Base-by-base conservation (phyloP, 2,113 vertebrate genomes). In the human (Homo sapiens) region DNA sequence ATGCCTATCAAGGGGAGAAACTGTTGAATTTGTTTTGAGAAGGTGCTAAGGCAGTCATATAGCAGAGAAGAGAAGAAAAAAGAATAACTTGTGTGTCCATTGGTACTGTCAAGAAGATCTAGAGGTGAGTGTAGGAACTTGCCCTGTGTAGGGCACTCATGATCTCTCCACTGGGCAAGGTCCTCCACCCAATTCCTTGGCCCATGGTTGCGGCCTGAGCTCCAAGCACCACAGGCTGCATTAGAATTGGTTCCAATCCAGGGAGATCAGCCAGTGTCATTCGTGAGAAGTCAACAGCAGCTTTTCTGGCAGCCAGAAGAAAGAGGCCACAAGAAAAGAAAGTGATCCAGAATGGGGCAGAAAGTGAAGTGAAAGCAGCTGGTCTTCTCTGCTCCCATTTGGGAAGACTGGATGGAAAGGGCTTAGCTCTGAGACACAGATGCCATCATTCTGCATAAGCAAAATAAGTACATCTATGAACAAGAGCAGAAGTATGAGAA, bases 311-410 rank as follows among this genome's bases (percentile, higher is more conserved):
- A 84, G 30, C 50, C 59, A n/a, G 66, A 84, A 91, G 68, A 82
- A 80, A 92, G 40, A 38, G 25, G 43, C 17, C 66, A 64, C 38
- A 92, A 93, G 96, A 27, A 96, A 59, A 91, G 55, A 81, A 97
- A 96, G 9, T 59, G 80, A 95, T 64, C 52, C 66, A 82, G 64
- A 79, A 61, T 4, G 80, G 12, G 89, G 64, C 22, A 85, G 59
- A 93, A 96, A 97, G 94, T 79, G 35, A 97, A 55, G 52, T 7
- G 40, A 32, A 73, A 81, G 61, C 27, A 64, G n/a, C 43, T 32
- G 22, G 38, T 72, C 52, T 40, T 89, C 73, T 55, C 55, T 66
- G 43, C 64, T 70, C 18, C 73, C 59, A 27, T 22, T n/a, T 82
- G 48, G 57, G 76, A 90, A 90, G 89, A 84, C 32, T 6, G 6